Evolutionary conservation across 2,113 vertebrate species (phyloP).

Genomic region (Melozone crissalis): DNA sequence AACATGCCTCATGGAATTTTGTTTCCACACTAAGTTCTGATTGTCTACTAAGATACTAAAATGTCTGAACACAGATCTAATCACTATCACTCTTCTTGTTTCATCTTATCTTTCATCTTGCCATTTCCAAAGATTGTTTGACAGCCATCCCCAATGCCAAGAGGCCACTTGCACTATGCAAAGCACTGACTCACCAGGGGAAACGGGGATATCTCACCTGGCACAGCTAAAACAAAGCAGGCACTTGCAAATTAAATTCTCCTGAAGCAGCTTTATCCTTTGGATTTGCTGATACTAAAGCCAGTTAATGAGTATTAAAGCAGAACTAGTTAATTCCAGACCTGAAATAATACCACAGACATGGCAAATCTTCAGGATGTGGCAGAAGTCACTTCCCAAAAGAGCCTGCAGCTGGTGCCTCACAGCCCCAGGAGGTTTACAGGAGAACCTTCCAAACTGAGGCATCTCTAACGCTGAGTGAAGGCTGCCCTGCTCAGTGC

Average conservation of each 20-base stretch:
- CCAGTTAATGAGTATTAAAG: not conserved
- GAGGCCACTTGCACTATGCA: not conserved
- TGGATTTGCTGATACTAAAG: not conserved
- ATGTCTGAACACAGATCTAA: not conserved
- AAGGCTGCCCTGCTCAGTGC: not conserved
- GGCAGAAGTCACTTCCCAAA: not conserved
- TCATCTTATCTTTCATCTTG: not conserved
- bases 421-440: not conserved
- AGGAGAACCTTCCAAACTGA: not conserved
- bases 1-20: not conserved
- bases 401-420: not conserved
- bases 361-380: not conserved
- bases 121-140: not conserved
- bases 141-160: not conserved
- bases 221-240: not conserved
- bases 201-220: not conserved
- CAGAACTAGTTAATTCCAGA: not conserved
- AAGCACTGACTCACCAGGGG: not conserved
- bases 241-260: not conserved
- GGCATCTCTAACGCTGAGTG: accelerated
- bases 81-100: not conserved
- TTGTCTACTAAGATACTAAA: not conserved
- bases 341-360: not conserved
- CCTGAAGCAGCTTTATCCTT: not conserved
- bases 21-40: not conserved